phyloP scores from a whole-genome alignment of 1,140 invertebrate genomes.

The Temnothorax longispinosus region DNA sequence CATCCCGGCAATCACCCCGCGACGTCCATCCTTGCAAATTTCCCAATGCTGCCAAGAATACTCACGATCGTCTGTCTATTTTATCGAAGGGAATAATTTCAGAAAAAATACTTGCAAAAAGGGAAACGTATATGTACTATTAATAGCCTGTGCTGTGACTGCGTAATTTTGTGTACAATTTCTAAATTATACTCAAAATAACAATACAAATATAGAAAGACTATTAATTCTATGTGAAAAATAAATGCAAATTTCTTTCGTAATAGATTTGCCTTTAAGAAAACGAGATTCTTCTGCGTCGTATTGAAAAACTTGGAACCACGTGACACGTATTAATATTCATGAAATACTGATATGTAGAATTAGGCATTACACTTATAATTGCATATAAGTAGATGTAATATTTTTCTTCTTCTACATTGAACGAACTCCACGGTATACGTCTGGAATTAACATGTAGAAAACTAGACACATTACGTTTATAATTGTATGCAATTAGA shows the following conservation, averaged over 20 bases:
- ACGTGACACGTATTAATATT: not conserved
- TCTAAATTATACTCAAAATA: not conserved
- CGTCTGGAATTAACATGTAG: not conserved
- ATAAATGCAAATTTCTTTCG: not conserved
- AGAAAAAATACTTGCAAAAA: no score
- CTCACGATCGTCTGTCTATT: not conserved
- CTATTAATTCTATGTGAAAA: not conserved
- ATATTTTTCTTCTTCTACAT: not conserved
- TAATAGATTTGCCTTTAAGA: not conserved
- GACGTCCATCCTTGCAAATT: constrained; percentile 19
- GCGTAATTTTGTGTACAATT: not conserved
- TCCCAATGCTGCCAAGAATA: not conserved
- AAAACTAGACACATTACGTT: not conserved
- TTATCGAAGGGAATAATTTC: no score
- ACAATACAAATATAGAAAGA: not conserved
- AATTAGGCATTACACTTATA: not conserved
- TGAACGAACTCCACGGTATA: not conserved
- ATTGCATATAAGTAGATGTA: not conserved
- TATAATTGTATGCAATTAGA: not conserved
- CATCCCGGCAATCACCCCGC: not conserved
- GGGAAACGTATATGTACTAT: not conserved
- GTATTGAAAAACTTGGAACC: not conserved
- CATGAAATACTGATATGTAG: not conserved
- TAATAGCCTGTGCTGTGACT: not conserved
- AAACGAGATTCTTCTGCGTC: not conserved